Conservation (phyloP, 1,140 invertebrate species). For the Trissolcus basalis region DNA sequence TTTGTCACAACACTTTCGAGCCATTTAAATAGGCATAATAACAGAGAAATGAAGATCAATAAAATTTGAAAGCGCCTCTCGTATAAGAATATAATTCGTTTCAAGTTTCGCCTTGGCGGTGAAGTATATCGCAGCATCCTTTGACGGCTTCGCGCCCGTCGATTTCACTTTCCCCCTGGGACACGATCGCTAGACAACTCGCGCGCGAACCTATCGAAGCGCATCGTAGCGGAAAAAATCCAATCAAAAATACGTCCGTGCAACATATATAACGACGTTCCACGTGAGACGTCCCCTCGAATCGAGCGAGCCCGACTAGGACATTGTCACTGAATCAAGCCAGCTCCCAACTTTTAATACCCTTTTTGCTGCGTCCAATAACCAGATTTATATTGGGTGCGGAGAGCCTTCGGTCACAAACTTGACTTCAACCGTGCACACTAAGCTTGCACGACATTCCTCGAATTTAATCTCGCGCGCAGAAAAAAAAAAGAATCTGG, state of each 20-base stretch:
- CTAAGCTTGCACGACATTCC: no score
- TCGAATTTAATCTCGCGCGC: no score
- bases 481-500: no score
- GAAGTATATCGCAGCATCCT: constrained; percentile 48
- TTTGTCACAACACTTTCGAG: constrained; percentile 40
- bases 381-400: constrained; percentile 14
- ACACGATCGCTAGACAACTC: constrained; percentile 45
- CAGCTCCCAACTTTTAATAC: constrained; percentile 30
- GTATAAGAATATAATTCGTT: constrained; percentile 23
- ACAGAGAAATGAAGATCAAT: constrained; percentile 42
- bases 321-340: constrained; percentile 40
- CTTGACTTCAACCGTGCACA: no score
- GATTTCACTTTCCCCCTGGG: constrained; percentile 53
- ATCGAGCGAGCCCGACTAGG: constrained; percentile 25
- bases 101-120: constrained; percentile 39
- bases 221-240: constrained; percentile 56
- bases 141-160: constrained; percentile 38
- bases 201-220: constrained; percentile 42
- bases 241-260: constrained; percentile 54
- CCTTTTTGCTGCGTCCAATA: constrained; percentile 20
- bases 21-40: constrained; percentile 47
- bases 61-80: constrained; percentile 44
- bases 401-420: not conserved
- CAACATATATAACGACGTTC: constrained; percentile 46
- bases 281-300: constrained; percentile 39